Conservation (phyloP, 2,888 invertebrate species). For the Nephrotoma flavescens region DNA sequence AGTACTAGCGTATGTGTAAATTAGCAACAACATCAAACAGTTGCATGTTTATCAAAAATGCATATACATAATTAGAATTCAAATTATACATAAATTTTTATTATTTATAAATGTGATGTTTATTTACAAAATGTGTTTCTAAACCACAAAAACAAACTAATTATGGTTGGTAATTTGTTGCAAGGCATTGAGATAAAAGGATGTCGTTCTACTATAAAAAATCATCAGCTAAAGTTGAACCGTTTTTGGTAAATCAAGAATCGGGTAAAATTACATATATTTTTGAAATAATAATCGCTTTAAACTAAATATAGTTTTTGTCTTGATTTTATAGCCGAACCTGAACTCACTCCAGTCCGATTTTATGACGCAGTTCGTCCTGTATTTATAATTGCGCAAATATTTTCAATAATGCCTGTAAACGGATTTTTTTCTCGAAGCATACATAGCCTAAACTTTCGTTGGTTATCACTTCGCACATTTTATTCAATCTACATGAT, state of each 20-base stretch:
- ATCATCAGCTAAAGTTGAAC: background rate
- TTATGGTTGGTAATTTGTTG: background rate
- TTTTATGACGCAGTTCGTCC: slow-evolving; percentile 9
- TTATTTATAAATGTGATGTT: background rate
- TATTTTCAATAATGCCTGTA: slow-evolving; percentile 32
- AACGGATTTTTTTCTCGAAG: slow-evolving; percentile 25
- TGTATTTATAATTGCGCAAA: slow-evolving; percentile 24
- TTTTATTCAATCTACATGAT: slow-evolving; percentile 4
- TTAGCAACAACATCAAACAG: background rate
- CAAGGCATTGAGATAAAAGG: background rate
- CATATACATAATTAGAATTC: background rate
- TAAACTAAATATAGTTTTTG: background rate
- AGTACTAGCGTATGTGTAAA: background rate
- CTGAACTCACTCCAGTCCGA: background rate
- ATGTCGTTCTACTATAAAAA: background rate
- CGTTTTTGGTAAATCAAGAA: background rate
- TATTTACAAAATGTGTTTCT: background rate
- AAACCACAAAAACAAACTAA: background rate
- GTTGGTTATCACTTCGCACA: slow-evolving; percentile 8
- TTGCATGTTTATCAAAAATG: background rate
- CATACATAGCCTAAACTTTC: slow-evolving; percentile 20
- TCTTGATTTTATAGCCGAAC: background rate
- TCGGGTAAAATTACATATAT: background rate
- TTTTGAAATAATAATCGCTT: background rate
- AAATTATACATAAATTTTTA: background rate